These are phyloP conservation scores for Aldrovandia affinis DNA, from an alignment of 2,797 vertebrate genomes.

Conservation along the genomic window DNA sequence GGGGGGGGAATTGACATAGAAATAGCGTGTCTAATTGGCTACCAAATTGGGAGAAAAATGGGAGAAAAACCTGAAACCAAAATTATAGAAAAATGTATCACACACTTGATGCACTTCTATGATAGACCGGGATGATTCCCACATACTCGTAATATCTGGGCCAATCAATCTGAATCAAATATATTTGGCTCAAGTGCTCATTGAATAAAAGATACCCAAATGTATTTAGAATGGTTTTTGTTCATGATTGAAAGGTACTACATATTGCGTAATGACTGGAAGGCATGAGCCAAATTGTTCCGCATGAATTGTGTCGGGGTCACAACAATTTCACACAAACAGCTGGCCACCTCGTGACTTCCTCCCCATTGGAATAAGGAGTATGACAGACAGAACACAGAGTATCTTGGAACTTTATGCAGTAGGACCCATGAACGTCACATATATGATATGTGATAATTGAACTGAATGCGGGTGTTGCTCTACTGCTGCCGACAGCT, in stretches of 20 bases:
- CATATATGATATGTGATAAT: background rate
- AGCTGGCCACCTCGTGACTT: background rate
- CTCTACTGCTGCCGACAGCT: background rate
- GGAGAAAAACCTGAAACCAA: no score
- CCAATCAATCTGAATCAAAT: background rate
- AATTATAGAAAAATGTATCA: background rate
- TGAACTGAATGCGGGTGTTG: background rate
- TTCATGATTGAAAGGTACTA: background rate
- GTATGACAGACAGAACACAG: background rate
- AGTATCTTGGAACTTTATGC: background rate
- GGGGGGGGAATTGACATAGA: no score
- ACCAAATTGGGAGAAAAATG: no score
- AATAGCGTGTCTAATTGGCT: no score
- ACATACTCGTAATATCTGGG: background rate
- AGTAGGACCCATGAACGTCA: background rate
- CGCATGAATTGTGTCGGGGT: background rate
- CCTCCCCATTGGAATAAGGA: background rate
- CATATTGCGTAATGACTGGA: background rate
- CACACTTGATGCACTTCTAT: background rate
- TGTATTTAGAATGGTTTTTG: background rate
- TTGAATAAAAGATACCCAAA: background rate
- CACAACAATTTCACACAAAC: background rate
- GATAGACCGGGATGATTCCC: background rate
- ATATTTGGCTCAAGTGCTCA: background rate
- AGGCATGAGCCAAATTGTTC: background rate